Evolutionary conservation across 1,140 invertebrate species (phyloP), one percentile per base, ranked within the genome.

Genomic region (Temnothorax longispinosus): DNA sequence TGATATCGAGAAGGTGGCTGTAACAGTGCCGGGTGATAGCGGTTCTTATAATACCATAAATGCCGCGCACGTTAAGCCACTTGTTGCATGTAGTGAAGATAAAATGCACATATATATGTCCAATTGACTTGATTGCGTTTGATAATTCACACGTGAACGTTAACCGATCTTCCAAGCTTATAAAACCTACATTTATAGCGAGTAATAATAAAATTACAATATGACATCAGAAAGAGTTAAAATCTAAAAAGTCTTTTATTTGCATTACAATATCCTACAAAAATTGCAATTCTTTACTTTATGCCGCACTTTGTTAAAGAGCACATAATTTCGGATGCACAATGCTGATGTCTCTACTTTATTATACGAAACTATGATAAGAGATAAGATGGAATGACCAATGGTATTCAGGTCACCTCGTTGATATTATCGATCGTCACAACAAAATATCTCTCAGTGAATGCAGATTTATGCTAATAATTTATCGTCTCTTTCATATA

Each of bases 21-120:
- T 47, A 41, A 56, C 38, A 41, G 4, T 52, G 38, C 21, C 21
- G 18, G 32, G 47, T 35, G 11, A 1, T 56, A 44, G 56, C 10
- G 18, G 13, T 21, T 21, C 10, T 64, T 77, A 38, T 54, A 35
- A 65, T 44, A 44, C 10, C 7, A 21, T 41, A 38, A 44, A 41
- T 74, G 41, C 67, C 4, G 67, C 77, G 47, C 21, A n/a, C 41
- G 38, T 60, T 13, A 47, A 47, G 5, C 69, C 54, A 84, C 69
- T 62, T 84, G 80, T 84, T 84, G 80, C 80, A 84, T 60, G 18
- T 35, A 15, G 38, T 11, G 32, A 27, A 50, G 65, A 69, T 69
- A 69, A 75, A 75, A 11, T 67, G 18, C 35, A 72, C 15, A 47
- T 60, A n/a, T 60, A n/a, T 60, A 27, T 50, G 32, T 50, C 27